phyloP scores from a whole-genome alignment of 1,140 invertebrate species.

The Scaptomyza graminum region DNA sequence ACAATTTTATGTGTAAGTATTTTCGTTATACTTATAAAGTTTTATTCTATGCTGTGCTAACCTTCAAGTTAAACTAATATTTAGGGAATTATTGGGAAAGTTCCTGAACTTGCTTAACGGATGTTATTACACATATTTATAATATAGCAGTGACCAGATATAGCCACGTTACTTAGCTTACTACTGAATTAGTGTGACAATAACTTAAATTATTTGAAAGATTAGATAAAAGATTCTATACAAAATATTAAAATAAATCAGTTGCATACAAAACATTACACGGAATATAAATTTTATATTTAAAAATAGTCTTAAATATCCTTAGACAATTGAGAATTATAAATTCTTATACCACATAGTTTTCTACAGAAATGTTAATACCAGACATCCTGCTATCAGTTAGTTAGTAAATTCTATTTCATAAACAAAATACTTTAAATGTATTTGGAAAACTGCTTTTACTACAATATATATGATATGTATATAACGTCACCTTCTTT shows the following conservation, averaged over 20 bases:
- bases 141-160: no score
- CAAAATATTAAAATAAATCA: neutral
- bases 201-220: no score
- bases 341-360: neutral
- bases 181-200: no score
- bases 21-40: slow-evolving; percentile 16
- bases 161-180: no score
- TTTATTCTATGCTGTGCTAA: slow-evolving; percentile 21
- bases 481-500: neutral
- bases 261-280: no score
- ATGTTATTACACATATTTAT: neutral
- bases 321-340: neutral
- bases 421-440: neutral
- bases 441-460: slow-evolving; percentile 3
- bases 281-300: no score
- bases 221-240: neutral
- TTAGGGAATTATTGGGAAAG: neutral
- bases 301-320: no score
- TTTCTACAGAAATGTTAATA: neutral
- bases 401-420: neutral
- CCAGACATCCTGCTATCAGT: no score
- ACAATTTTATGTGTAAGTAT: slow-evolving; percentile 27
- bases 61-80: slow-evolving; percentile 3
- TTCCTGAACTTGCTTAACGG: neutral
- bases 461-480: neutral